Percentiles rank a stretch among this genome's conserved stretches.
phyloP scores from a whole-genome alignment of 37 sponge, comb jelly and placozoan genomes.

The Cladorhizidae sp. region DNA sequence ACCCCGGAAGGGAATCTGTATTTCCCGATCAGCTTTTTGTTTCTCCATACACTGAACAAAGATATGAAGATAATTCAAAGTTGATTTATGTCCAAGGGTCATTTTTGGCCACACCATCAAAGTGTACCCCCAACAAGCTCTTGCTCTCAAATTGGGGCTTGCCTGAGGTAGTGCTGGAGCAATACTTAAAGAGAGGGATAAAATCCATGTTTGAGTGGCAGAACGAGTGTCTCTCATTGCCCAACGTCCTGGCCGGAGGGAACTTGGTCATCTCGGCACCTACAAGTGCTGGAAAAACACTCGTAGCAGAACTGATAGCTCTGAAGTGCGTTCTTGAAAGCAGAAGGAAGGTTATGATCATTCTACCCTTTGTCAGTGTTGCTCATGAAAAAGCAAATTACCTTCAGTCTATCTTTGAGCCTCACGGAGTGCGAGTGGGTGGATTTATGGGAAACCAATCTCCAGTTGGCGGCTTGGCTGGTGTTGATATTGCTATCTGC shows the following conservation, averaged over 20 bases:
- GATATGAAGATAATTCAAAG: background rate
- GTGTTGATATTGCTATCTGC: constrained; percentile 93
- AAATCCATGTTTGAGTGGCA: constrained; percentile 96
- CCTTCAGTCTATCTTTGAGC: constrained; percentile 81
- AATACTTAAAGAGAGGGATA: constrained; percentile 73
- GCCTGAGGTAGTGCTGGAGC: constrained; percentile 78
- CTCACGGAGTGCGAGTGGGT: constrained; percentile 83
- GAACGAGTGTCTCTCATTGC: constrained; percentile 86
- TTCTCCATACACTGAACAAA: background rate
- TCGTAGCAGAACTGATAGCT: constrained; percentile 93
- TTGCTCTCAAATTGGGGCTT: constrained; percentile 82
- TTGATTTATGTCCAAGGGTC: background rate
- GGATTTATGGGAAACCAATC: constrained; percentile 91
- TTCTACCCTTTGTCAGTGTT: constrained; percentile 98
- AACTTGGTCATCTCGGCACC: constrained; percentile 97
- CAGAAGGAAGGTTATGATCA: constrained; percentile 83
- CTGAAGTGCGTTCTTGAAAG: constrained; percentile 93
- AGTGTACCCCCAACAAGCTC: constrained; percentile 24
- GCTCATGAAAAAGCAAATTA: constrained; percentile 90
- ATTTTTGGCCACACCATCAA: constrained; percentile 43
- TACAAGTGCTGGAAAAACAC: constrained; percentile 98
- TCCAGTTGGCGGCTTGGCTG: constrained; percentile 91
- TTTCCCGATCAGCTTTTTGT: constrained; percentile 3
- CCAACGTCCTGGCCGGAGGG: constrained; percentile 71
- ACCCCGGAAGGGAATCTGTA: background rate